Evolutionary conservation across 2,888 invertebrate genomes (phyloP), one percentile per base, ranked within the genome.

Genomic region (Oscheius myriophilus): DNA sequence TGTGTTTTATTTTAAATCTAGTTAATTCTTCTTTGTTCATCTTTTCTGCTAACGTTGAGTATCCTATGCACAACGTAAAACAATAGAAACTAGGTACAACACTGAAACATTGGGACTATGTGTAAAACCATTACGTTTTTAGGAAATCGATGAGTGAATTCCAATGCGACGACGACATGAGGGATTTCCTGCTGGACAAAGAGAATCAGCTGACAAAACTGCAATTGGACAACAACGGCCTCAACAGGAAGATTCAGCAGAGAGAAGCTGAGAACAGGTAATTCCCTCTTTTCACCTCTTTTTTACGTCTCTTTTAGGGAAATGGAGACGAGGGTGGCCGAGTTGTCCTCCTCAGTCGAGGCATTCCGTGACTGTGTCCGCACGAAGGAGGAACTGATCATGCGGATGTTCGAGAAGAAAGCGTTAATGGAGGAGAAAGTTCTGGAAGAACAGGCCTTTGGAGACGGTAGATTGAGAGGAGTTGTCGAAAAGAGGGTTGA

Each of bases 331-430:
- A 71, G 70, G 11, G 73, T 78, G 18, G 68, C 68, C 25, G 72
- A 78, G 49, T 63, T 79, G 46, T 70, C 76, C 42, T 65, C 72
- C 18, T 78, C 78, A 0, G 72, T 84, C 9, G 85, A 85, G 43
- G 84, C 84, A 2, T 84, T 82, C 52, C 72, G 79, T 41, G 81
- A 82, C 43, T 83, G 83, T 51, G 62, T 85, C 11, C 73, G 80
- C 4, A 82, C 85, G 0, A 85, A 85, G 52, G 67, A 55, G 42
- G 57, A 65, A n/a, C 57, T 55, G 43, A 83, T 84, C 39, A 71
- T 82, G 70, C 70, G 79, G 42, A 70, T 83, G 71, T 80, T 74
- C 18, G 84, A 82, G 57, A 79, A 83, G 55, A 73, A 73, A 7
- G 67, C 73, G 18, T n/a, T n/a, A n/a, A 66, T 69, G n/a, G 70